A percentile compares a stretch with the other conserved stretches of the same genome.
phyloP scores from a whole-genome alignment of 2,797 vertebrate genomes.

The Myripristis murdjan region DNA sequence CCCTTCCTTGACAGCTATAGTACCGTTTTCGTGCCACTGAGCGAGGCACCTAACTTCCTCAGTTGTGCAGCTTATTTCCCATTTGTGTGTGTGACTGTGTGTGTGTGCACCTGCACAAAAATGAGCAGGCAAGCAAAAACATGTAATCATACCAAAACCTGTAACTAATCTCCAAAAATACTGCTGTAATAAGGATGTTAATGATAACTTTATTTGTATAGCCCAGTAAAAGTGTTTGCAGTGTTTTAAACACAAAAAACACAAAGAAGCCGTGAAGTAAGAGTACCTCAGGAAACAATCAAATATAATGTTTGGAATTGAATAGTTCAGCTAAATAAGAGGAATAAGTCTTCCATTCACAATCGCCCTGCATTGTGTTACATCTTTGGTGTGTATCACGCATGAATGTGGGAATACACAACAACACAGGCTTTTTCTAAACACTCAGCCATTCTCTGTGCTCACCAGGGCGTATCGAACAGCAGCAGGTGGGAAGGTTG shows the following conservation, averaged over 20 bases:
- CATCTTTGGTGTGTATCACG: neutral
- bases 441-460: slow-evolving; percentile 28
- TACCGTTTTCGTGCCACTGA: neutral
- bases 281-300: too few species aligned
- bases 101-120: too few species aligned
- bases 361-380: neutral
- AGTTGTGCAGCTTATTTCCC: neutral
- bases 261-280: too few species aligned
- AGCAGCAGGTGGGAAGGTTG: slow-evolving; percentile 37
- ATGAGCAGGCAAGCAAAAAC: too few species aligned
- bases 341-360: neutral
- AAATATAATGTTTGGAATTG: too few species aligned
- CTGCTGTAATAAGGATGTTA: too few species aligned
- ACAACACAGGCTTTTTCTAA: slow-evolving; percentile 20
- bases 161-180: too few species aligned
- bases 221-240: too few species aligned
- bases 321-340: neutral
- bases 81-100: neutral
- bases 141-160: too few species aligned
- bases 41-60: neutral
- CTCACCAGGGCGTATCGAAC: slow-evolving; percentile 37
- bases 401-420: neutral
- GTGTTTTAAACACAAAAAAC: too few species aligned
- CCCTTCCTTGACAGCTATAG: neutral
- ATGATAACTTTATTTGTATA: too few species aligned